phyloP scores from a whole-genome alignment of 2,888 invertebrate genomes.

The Pristionchus maxplancki region DNA sequence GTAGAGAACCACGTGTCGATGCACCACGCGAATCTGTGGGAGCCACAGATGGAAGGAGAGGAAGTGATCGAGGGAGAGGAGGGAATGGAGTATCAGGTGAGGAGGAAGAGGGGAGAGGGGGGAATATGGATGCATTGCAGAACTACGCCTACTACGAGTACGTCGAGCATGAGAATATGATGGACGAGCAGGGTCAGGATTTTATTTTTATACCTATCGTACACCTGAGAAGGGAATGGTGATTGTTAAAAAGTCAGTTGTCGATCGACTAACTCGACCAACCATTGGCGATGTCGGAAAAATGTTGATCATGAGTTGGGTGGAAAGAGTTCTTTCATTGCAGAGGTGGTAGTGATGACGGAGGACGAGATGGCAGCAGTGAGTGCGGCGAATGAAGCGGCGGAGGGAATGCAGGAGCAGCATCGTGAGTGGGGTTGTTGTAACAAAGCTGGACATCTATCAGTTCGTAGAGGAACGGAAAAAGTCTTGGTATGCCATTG shows the following conservation, averaged over 20 bases:
- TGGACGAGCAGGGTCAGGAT: conserved; percentile 35
- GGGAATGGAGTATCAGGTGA: neutral
- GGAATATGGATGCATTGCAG: neutral
- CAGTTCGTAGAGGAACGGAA: no score
- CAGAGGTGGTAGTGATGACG: conserved; percentile 6
- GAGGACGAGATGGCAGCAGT: conserved; percentile 15
- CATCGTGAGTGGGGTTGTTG: neutral
- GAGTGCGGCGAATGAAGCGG: neutral
- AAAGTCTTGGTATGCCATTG: no score
- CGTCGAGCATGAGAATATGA: neutral
- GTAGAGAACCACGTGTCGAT: neutral
- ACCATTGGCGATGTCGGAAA: neutral
- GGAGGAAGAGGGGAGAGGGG: neutral
- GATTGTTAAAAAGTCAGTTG: no score
- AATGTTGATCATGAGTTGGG: no score
- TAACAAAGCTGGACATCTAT: no score
- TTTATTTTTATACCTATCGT: no score
- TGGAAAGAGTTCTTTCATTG: neutral
- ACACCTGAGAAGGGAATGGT: no score
- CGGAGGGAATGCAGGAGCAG: neutral
- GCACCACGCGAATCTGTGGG: neutral
- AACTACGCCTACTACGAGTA: conserved; percentile 39
- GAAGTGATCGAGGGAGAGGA: neutral
- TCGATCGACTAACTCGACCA: neutral
- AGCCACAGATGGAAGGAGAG: neutral